A percentile compares a stretch with the other conserved stretches of the same genome.
Conservation (phyloP, 2,797 vertebrate genomes). For the Coluber constrictor region DNA sequence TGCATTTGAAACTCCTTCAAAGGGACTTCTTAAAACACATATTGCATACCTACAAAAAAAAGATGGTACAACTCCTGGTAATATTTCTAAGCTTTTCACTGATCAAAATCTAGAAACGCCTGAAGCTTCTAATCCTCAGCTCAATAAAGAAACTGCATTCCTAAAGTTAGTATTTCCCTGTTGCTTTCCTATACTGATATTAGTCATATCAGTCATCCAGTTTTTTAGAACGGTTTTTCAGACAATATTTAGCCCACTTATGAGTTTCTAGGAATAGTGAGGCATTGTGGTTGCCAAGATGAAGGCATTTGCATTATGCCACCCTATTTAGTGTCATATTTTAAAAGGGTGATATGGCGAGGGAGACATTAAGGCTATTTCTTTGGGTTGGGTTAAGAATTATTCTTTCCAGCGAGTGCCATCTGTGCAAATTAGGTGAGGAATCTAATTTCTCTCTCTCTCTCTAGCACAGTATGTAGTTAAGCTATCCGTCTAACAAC, state of each 20-base stretch:
- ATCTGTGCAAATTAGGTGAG: constrained; percentile 57
- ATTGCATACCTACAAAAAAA: constrained; percentile 37
- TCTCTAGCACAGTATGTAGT: not conserved
- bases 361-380: constrained; percentile 52
- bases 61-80: constrained; percentile 25
- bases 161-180: constrained; percentile 40
- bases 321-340: constrained; percentile 50
- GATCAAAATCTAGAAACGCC: constrained; percentile 57
- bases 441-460: constrained; percentile 46
- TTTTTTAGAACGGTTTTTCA: constrained; percentile 45
- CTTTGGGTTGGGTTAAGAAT: constrained; percentile 54
- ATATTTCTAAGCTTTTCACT: constrained; percentile 47
- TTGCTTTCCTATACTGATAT: constrained; percentile 5
- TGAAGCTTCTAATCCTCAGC: constrained; percentile 43
- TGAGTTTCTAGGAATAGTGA: constrained; percentile 30
- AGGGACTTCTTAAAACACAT: not conserved
- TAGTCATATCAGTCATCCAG: constrained; percentile 8
- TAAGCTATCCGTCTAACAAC: constrained; percentile 51
- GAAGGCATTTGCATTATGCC: constrained; percentile 47
- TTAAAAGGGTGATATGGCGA: constrained; percentile 53
- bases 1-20: constrained; percentile 25
- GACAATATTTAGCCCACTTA: constrained; percentile 19
- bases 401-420: constrained; percentile 59
- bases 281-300: not conserved
- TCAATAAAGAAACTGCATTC: constrained; percentile 36